phyloP scores from a whole-genome alignment of 2,113 vertebrate genomes.

The Hypomesus transpacificus region DNA sequence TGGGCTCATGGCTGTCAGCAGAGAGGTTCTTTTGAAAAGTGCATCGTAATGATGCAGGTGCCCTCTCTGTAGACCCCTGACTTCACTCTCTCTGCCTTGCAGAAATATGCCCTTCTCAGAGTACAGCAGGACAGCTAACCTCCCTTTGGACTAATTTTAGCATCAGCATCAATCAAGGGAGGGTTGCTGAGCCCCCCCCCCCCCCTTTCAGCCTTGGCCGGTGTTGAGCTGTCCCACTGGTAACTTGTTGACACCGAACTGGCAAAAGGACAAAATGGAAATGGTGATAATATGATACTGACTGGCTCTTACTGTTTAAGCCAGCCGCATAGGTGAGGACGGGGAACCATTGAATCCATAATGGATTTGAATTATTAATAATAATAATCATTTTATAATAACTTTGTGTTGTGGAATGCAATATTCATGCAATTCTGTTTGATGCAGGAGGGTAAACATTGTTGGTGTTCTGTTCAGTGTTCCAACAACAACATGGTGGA shows the following conservation, averaged over 20 bases:
- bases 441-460: too few species aligned
- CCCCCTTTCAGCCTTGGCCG: background rate
- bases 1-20: background rate
- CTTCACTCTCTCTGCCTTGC: background rate
- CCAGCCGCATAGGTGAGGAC: background rate
- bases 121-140: background rate
- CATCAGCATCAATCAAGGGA: slow-evolving; percentile 3
- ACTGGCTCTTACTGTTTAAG: background rate
- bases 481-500: too few species aligned
- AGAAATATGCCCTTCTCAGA: background rate
- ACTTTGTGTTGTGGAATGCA: too few species aligned
- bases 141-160: background rate
- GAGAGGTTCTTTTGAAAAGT: background rate
- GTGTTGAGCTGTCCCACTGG: background rate
- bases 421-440: too few species aligned
- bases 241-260: slow-evolving; percentile 13
- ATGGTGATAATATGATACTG: background rate
- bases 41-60: background rate
- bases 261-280: background rate
- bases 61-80: background rate
- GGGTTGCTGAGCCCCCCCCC: slow-evolving; percentile 1
- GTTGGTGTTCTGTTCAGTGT: too few species aligned
- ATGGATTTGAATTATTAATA: too few species aligned
- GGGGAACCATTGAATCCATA: too few species aligned
- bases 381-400: too few species aligned